phyloP scores from a whole-genome alignment of 2,113 vertebrate genomes.

The Pterocles burchelli region DNA sequence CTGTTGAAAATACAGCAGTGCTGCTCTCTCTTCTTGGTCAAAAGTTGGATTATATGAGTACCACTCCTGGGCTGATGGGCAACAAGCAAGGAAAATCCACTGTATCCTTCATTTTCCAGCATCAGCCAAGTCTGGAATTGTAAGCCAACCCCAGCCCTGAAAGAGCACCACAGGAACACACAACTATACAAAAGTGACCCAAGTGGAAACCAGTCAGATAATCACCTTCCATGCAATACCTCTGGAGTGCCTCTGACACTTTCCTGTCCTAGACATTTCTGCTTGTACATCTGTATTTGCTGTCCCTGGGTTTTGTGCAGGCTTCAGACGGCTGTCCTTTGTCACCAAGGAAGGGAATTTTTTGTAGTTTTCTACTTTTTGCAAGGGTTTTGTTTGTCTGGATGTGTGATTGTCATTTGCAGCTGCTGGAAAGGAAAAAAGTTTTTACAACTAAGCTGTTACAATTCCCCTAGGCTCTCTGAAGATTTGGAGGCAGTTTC shows the following conservation, averaged over 20 bases:
- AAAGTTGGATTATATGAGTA: not conserved
- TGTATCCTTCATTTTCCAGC: not conserved
- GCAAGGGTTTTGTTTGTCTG: not conserved
- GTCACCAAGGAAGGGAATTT: not conserved
- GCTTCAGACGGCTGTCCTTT: not conserved
- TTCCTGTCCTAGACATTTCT: not conserved
- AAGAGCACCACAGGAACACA: not conserved
- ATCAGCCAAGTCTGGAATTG: not conserved
- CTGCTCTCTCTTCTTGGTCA: not conserved
- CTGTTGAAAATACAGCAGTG: not conserved
- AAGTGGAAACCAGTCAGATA: not conserved
- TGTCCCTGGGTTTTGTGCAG: not conserved
- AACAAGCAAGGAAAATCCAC: not conserved
- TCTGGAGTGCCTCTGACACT: not conserved
- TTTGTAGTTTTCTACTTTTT: not conserved
- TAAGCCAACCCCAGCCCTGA: not conserved
- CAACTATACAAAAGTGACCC: accelerated
- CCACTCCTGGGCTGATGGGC: not conserved
- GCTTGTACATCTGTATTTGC: not conserved
- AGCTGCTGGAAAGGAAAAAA: not conserved
- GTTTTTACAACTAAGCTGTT: not conserved
- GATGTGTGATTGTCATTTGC: not conserved
- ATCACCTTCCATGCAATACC: not conserved
- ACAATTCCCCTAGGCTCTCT: not conserved
- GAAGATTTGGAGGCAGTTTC: slow-evolving; percentile 6